Base-by-base conservation (phyloP, 2,113 vertebrate genomes). In the Theristicus caerulescens region DNA sequence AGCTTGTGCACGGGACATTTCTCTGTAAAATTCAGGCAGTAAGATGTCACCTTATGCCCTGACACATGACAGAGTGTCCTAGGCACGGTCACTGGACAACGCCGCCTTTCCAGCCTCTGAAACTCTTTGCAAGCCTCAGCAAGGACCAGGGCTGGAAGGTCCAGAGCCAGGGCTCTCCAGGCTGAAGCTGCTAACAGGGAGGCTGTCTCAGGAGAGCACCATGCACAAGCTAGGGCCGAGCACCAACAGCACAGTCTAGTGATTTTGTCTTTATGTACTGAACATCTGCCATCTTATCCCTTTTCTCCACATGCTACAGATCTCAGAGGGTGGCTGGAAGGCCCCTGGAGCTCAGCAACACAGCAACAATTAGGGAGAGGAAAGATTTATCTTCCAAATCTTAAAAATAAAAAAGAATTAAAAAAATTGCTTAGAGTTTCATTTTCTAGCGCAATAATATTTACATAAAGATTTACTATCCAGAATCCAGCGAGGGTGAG, bases 31-130 rank as follows among this genome's bases (percentile, higher is more conserved):
- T 4, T 16, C 58, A 13, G 69, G 85, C 66, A 57, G 38, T 0
- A 13, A 20, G 65, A 84, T 58, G n/a, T 14, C 64, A 54, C 2
- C 71, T 22, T 1, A 0, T 0, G 8, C 13, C 84, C 70, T 29
- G 70, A 59, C 32, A 71, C 24, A 8, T 0, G 12, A 22, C 80
- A 59, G 22, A 12, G 1, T 8, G 52, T 21, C 1, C 1, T 2
- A 36, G 61, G 49, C 44, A 9, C 34, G 22, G 46, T 7, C 85
- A 21, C 47, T 3, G 17, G 18, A 6, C 66, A 72, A 18, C 2
- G 4, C 11, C 1, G 51, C 64, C 64, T 19, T n/a, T 26, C 65
- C 90, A 71, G 10, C 19, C 27, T 52, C 67, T 3, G 15, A 24
- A 58, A 15, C 16, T 25, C 16, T 47, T 3, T 21, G 44, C 31